A percentile compares a stretch with the other conserved stretches of the same genome.
Evolutionary conservation across 1,140 invertebrate species (phyloP).

Genomic region (Drosophila murphyi): DNA sequence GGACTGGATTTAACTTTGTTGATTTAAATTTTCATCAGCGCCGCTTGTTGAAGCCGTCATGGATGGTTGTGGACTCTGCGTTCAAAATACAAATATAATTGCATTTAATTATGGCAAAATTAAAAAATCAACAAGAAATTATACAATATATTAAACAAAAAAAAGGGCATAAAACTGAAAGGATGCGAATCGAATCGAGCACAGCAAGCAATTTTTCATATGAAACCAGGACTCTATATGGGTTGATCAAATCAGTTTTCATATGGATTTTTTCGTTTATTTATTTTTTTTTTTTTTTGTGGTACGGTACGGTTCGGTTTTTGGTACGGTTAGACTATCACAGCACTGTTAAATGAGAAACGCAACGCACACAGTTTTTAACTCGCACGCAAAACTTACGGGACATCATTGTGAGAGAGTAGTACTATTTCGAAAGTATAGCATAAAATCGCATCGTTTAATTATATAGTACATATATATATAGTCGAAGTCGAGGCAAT

Average conservation of each 20-base stretch:
- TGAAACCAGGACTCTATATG: slow-evolving; percentile 29
- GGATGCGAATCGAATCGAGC: slow-evolving; percentile 29
- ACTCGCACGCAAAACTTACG: slow-evolving; percentile 76
- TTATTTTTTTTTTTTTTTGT: slow-evolving; percentile 10
- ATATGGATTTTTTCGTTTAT: slow-evolving; percentile 26
- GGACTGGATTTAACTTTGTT: slow-evolving; percentile 82
- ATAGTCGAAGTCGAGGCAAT: slow-evolving; percentile 31
- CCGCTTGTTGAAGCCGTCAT: slow-evolving; percentile 84
- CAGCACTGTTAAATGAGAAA: slow-evolving; percentile 75
- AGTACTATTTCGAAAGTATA: slow-evolving; percentile 22
- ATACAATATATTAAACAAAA: slow-evolving; percentile 25
- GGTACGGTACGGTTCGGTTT: slow-evolving; percentile 32
- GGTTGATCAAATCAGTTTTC: slow-evolving; percentile 30
- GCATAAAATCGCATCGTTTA: slow-evolving; percentile 53
- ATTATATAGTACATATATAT: slow-evolving; percentile 33
- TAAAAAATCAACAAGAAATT: slow-evolving; percentile 46
- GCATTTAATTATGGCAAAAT: slow-evolving; percentile 66
- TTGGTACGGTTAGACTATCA: slow-evolving; percentile 76
- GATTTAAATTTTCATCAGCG: slow-evolving; percentile 85
- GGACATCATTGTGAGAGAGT: slow-evolving; percentile 45
- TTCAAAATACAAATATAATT: slow-evolving; percentile 79
- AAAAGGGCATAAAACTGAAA: slow-evolving; percentile 27
- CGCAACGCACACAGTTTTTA: slow-evolving; percentile 61
- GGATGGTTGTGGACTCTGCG: slow-evolving; percentile 84
- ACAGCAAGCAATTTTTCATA: slow-evolving; percentile 48